These are phyloP conservation scores for Caenorhabditis wallacei DNA, from an alignment of 2,888 invertebrate genomes.

Conservation along the genomic window DNA sequence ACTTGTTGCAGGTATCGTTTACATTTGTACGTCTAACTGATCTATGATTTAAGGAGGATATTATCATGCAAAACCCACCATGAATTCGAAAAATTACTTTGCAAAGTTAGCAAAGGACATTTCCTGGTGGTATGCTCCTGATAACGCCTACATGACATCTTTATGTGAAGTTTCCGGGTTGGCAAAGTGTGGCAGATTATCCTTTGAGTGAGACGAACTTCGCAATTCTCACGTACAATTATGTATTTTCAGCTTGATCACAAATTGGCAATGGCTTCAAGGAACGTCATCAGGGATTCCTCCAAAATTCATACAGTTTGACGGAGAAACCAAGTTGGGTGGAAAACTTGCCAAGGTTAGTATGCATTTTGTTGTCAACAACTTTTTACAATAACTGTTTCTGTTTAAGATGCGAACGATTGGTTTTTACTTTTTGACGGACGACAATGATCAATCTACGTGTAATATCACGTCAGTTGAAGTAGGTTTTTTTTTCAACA, in stretches of 20 bases:
- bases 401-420: conserved; percentile 73
- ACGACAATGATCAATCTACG: conserved; percentile 49
- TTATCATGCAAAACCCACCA: conserved; percentile 74
- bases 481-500: conserved; percentile 15
- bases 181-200: conserved; percentile 68
- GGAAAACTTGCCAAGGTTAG: conserved; percentile 74
- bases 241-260: conserved; percentile 72
- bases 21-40: neutral
- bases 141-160: conserved; percentile 82
- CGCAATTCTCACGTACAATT: conserved; percentile 28
- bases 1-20: conserved; percentile 75
- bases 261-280: conserved; percentile 82
- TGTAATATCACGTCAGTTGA: conserved; percentile 51
- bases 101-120: conserved; percentile 74
- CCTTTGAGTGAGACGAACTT: conserved; percentile 64
- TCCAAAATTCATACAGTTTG: conserved; percentile 81
- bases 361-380: conserved; percentile 9
- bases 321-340: conserved; percentile 80
- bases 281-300: conserved; percentile 41
- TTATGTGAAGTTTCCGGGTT: conserved; percentile 73
- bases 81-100: conserved; percentile 73
- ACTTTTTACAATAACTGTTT: conserved; percentile 24
- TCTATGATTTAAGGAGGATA: conserved; percentile 76
- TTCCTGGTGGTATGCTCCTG: conserved; percentile 79
- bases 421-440: conserved; percentile 79